Evolutionary conservation across 2,888 invertebrate species (phyloP).

Genomic region (Tuta absoluta): DNA sequence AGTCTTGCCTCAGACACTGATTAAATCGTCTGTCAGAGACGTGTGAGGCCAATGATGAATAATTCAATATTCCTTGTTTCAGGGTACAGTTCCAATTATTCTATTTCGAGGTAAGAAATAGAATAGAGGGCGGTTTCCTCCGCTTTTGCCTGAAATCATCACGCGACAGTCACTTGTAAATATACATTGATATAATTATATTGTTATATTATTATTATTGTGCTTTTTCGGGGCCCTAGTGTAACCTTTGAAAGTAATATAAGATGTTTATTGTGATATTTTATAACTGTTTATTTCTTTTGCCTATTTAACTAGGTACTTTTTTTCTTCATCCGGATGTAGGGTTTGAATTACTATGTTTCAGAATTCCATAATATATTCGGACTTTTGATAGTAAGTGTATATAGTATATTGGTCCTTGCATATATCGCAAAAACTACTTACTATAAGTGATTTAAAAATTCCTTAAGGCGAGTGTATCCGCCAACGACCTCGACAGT

Average conservation of each 20-base stretch:
- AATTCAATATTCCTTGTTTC: background rate
- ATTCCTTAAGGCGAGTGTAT: too few species aligned
- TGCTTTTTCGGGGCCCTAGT: slow-evolving; percentile 5
- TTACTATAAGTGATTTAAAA: too few species aligned
- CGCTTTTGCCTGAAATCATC: slow-evolving; percentile 10
- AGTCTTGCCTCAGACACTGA: too few species aligned
- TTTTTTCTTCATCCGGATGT: background rate
- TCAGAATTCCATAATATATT: too few species aligned
- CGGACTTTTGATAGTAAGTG: too few species aligned
- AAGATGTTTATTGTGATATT: slow-evolving; percentile 22
- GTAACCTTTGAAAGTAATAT: slow-evolving; percentile 26
- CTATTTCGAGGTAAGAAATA: slow-evolving; percentile 13
- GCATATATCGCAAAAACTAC: too few species aligned
- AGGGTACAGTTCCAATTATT: slow-evolving; percentile 19
- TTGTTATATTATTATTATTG: slow-evolving; percentile 37
- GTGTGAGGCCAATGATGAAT: too few species aligned
- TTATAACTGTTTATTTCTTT: background rate
- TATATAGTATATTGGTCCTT: too few species aligned
- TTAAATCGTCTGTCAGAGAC: too few species aligned
- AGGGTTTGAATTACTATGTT: too few species aligned
- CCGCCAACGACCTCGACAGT: too few species aligned
- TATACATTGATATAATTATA: slow-evolving; percentile 37
- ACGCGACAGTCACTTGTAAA: slow-evolving; percentile 51
- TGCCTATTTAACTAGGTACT: background rate
- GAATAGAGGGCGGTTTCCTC: background rate